phyloP scores from a whole-genome alignment of 2,888 invertebrate species.

The Schizaphis graminum region DNA sequence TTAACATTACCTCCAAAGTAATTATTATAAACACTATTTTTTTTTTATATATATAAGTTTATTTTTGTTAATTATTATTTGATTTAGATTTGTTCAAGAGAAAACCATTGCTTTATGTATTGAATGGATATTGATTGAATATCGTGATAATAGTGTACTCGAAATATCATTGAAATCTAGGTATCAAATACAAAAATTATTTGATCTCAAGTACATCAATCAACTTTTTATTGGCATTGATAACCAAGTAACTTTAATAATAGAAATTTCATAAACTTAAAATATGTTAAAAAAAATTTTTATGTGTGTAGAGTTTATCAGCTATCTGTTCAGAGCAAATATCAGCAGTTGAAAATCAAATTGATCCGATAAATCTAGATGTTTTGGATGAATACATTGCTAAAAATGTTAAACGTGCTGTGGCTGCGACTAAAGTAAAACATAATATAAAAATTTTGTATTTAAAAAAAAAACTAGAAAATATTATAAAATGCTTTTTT shows the following conservation, averaged over 20 bases:
- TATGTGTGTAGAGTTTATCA: conserved; percentile 32
- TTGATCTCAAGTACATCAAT: conserved; percentile 62
- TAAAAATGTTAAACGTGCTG: conserved; percentile 64
- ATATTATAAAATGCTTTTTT: neutral
- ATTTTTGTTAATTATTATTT: neutral
- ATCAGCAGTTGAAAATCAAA: conserved; percentile 45
- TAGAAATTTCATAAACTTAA: neutral
- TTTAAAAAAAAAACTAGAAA: neutral
- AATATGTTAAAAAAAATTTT: neutral
- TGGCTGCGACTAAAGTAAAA: conserved; percentile 54
- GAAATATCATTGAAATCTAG: conserved; percentile 55
- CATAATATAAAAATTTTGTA: neutral
- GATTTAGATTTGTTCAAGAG: conserved; percentile 52
- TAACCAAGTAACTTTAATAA: conserved; percentile 42
- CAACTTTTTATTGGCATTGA: conserved; percentile 52
- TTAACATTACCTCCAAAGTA: conserved; percentile 56
- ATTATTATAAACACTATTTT: neutral
- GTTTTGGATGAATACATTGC: conserved; percentile 54
- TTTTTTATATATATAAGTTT: neutral
- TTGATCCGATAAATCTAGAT: conserved; percentile 60
- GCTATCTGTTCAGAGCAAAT: conserved; percentile 40
- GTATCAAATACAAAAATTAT: conserved; percentile 60
- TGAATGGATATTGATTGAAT: conserved; percentile 59
- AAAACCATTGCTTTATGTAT: conserved; percentile 40
- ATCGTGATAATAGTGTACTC: conserved; percentile 30